phyloP scores from a whole-genome alignment of 2,888 invertebrate genomes.

The Melanargia galathea region DNA sequence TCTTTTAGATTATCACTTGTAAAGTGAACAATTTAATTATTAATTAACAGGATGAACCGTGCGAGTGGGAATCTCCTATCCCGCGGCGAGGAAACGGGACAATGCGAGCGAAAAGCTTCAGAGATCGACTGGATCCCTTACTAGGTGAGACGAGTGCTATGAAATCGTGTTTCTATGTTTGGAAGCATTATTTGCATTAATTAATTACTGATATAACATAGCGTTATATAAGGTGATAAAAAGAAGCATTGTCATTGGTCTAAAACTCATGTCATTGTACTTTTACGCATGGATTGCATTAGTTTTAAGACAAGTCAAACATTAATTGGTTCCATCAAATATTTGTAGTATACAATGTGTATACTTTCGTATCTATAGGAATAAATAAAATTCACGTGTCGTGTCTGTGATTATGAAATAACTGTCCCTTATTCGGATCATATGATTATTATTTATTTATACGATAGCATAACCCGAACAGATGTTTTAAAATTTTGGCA shows the following conservation, averaged over 20 bases:
- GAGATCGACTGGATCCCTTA: slow-evolving; percentile 89
- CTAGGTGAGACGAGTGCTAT: slow-evolving; percentile 80
- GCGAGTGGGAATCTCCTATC: slow-evolving; percentile 75
- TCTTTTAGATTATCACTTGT: too few species aligned
- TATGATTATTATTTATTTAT: too few species aligned
- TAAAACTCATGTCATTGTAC: not conserved
- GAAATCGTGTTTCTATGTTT: not conserved
- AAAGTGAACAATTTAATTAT: not conserved
- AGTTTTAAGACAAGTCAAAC: slow-evolving; percentile 11
- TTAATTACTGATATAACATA: slow-evolving; percentile 3
- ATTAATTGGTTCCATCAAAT: not conserved
- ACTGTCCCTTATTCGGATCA: too few species aligned
- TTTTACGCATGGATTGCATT: slow-evolving; percentile 5
- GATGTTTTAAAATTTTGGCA: too few species aligned
- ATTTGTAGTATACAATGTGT: not conserved
- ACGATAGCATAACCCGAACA: too few species aligned
- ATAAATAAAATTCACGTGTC: not conserved
- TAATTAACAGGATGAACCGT: slow-evolving; percentile 64
- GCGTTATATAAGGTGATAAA: not conserved
- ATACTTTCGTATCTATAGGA: not conserved
- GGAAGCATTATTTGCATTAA: not conserved
- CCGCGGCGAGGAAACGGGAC: slow-evolving; percentile 67
- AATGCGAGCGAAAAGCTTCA: slow-evolving; percentile 87
- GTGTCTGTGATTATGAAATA: too few species aligned
- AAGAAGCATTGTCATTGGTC: not conserved